Evolutionary conservation across 2,113 vertebrate genomes (phyloP).

Genomic region (Oxyura jamaicensis): DNA sequence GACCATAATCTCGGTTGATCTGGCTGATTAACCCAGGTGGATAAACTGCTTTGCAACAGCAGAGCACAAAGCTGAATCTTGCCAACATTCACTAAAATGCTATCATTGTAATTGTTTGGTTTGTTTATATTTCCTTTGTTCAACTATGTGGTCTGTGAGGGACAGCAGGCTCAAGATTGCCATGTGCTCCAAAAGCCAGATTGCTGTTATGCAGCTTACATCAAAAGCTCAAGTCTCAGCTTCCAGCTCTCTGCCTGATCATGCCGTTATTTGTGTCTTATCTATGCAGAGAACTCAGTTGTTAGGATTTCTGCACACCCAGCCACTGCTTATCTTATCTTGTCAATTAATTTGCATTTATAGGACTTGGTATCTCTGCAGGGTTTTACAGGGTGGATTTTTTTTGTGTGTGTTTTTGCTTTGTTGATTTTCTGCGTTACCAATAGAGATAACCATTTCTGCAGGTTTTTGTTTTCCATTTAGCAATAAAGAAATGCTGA

Average conservation of each 20-base stretch:
- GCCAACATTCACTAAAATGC: neutral
- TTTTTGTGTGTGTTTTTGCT: neutral
- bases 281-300: constrained; percentile 1
- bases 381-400: neutral
- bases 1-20: neutral
- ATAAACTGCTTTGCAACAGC: neutral
- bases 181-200: accelerated
- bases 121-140: neutral
- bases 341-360: constrained; percentile 51
- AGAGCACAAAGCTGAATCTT: neutral
- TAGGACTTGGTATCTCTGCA: neutral
- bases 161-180: neutral
- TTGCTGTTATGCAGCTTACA: neutral
- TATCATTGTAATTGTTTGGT: neutral
- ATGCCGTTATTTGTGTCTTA: constrained; percentile 1
- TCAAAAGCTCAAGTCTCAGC: neutral
- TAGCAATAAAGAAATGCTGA: constrained; percentile 43
- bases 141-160: neutral
- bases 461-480: constrained; percentile 64
- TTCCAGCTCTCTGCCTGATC: neutral
- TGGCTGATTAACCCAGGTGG: neutral
- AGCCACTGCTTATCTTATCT: constrained; percentile 14
- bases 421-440: constrained; percentile 21
- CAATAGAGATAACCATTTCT: constrained; percentile 29
- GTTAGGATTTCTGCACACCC: constrained; percentile 11